Evolutionary conservation across 2,888 invertebrate genomes (phyloP), one percentile per base, ranked within the genome.

Genomic region (Trachelus iudaicus): DNA sequence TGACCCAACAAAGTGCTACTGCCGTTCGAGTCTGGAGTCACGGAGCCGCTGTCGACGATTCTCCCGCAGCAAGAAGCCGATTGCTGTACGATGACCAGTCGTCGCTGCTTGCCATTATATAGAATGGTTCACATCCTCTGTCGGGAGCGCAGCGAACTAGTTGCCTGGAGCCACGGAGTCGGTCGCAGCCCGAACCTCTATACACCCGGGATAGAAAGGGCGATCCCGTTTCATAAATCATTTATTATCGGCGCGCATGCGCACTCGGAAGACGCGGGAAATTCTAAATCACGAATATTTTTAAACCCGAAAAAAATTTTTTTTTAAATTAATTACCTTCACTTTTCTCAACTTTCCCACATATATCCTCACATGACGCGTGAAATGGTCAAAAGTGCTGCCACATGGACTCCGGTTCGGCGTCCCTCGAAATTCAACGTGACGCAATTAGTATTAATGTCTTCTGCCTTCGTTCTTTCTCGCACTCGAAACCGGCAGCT

Each of bases 151-250:
- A 30, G 69, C 31, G 69, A 69, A 30, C 69, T 30, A 33, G n/a
- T 11, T 11, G 69, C 69, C 69, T 69, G 69, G 23, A 69, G 69
- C 69, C 30, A 33, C 69, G 69, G 15, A 33, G 69, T 6, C 4
- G 12, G 11, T 4, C 69, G 30, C 69, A 33, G 15, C 33, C 33
- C 15, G 69, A 69, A 69, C 69, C 69, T 33, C 15, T 40, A 69
- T 35, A 35, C 0, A 12, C 12, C 30, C 30, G 69, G 69, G 13
- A 33, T 11, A 69, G 69, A 85, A 84, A 84, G 85, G 77, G 81
- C 79, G 81, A 85, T 85, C 85, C 81, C 84, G 84, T 85, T 85
- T 80, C 83, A 85, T 85, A 85, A 85, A 85, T 85, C 85, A 85
- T 85, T 82, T 80, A 83, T 85, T 30, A 69, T 69, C 69, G 69